Conservation (phyloP, 2,888 invertebrate species). For the Chymomyza procnemis region DNA sequence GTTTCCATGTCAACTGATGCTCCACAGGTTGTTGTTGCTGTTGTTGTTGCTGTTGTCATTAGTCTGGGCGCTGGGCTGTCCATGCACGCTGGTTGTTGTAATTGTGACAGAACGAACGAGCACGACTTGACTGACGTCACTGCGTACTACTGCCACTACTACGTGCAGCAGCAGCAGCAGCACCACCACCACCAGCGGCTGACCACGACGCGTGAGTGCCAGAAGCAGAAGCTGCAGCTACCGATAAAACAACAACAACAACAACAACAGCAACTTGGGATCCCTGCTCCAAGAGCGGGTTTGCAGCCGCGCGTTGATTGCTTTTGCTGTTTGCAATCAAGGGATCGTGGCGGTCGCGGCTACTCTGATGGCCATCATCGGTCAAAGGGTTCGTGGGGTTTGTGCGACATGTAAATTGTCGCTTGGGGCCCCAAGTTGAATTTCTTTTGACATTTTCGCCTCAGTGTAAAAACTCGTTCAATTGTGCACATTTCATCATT, state of each 20-base stretch:
- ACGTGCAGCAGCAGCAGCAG: constrained; percentile 17
- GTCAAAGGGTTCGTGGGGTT: constrained; percentile 18
- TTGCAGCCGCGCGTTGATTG: constrained; percentile 77
- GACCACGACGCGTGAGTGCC: constrained; percentile 71
- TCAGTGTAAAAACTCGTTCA: constrained; percentile 51
- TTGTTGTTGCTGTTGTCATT: constrained; percentile 61
- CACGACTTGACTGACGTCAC: constrained; percentile 32
- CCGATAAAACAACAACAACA: constrained; percentile 68
- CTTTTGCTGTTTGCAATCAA: constrained; percentile 50
- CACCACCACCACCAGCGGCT: constrained; percentile 15
- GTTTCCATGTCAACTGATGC: constrained; percentile 60
- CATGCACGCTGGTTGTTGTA: constrained; percentile 69
- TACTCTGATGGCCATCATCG: constrained; percentile 1
- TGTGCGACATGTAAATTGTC: constrained; percentile 75
- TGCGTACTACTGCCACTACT: neutral
- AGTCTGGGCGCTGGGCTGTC: constrained; percentile 46
- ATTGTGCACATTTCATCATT: constrained; percentile 44
- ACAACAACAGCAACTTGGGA: constrained; percentile 18
- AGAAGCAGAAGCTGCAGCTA: constrained; percentile 72
- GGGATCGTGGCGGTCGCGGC: neutral
- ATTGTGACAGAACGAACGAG: constrained; percentile 74
- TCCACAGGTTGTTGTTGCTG: constrained; percentile 20
- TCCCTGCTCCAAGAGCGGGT: constrained; percentile 9
- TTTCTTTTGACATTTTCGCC: constrained; percentile 2
- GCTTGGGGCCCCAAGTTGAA: constrained; percentile 9